phyloP scores from a whole-genome alignment of 2,797 vertebrate genomes.

The Fringilla coelebs region DNA sequence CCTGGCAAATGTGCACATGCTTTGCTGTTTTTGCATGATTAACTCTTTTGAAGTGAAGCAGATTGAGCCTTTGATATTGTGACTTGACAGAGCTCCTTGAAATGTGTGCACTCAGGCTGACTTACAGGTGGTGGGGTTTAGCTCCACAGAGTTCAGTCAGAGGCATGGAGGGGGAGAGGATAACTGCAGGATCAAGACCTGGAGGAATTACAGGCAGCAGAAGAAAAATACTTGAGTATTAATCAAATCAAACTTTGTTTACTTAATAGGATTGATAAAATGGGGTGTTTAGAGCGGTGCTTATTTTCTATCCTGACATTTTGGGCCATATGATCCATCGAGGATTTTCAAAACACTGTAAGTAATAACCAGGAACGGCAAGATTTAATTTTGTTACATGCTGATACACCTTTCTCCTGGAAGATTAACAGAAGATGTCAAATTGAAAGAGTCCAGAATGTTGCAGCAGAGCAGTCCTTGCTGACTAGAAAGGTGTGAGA shows the following conservation, averaged over 20 bases:
- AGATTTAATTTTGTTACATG: not conserved
- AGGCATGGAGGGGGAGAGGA: not conserved
- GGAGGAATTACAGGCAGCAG: not conserved
- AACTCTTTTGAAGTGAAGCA: conserved; percentile 55
- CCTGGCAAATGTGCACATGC: conserved; percentile 33
- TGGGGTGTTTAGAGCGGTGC: not conserved
- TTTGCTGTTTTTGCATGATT: conserved; percentile 43
- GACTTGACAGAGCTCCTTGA: conserved; percentile 49
- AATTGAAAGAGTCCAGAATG: not conserved
- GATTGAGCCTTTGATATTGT: conserved; percentile 42
- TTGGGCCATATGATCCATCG: not conserved
- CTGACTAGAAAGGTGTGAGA: not conserved
- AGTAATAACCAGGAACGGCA: not conserved
- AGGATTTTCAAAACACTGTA: not conserved
- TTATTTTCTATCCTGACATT: not conserved
- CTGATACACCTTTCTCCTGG: not conserved
- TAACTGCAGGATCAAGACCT: not conserved
- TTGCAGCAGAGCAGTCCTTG: not conserved
- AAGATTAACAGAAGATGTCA: not conserved
- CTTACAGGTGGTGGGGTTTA: conserved; percentile 22
- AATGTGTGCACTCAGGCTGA: not conserved
- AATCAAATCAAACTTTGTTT: not conserved
- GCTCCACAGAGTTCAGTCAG: not conserved
- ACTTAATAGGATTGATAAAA: not conserved
- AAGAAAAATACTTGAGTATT: not conserved